Base-by-base conservation (phyloP, 2,888 invertebrate genomes). In the Boloria euphrosyne region DNA sequence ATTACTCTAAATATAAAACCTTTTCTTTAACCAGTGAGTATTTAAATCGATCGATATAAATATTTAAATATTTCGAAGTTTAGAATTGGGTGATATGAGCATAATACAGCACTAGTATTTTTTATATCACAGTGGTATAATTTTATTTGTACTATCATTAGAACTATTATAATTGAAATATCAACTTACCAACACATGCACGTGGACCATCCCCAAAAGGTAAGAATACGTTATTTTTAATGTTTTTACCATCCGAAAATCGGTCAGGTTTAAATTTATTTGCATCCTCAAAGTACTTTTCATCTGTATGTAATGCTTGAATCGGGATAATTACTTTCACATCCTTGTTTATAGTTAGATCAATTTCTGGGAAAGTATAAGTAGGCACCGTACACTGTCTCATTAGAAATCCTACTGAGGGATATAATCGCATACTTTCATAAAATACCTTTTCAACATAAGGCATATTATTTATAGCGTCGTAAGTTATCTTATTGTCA, bases 191-290 rank as follows among this genome's bases (percentile, higher is more conserved):
- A 65, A 90, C 86, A 73, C 91, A 91, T 1, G 87, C 75, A 63
- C 91, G 80, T 3, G 89, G 90, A 6, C 91, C 91, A 69, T 87
- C 87, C 60, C 90, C 90, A 72, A 90, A 90, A 0, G 91, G 90
- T 53, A 90, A 76, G 74, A 77, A 91, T 3, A 85, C 77, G 62
- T 79, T 85, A 46, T 81, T 83, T 58, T 81, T 84, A 14, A 80
- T 80, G 50, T 81, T 76, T 5, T 84, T 75, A 10, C 81, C 80
- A 49, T 83, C 78, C 18, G 74, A 78, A 71, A 89, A 90, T 68
- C 91, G 82, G 50, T 89, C 88, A 1, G 90, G 90, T 50, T 85
- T 78, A 76, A 85, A 91, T 50, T 81, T 83, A 46, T 84, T 71
- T 1, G 90, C 86, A 13, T 89, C 77, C 13, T 76, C 71, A 46